Percentiles rank a stretch among this genome's conserved stretches.
These are phyloP conservation scores for Liparis tanakae DNA, from an alignment of 2,797 vertebrate genomes.

Conservation along the genomic window DNA sequence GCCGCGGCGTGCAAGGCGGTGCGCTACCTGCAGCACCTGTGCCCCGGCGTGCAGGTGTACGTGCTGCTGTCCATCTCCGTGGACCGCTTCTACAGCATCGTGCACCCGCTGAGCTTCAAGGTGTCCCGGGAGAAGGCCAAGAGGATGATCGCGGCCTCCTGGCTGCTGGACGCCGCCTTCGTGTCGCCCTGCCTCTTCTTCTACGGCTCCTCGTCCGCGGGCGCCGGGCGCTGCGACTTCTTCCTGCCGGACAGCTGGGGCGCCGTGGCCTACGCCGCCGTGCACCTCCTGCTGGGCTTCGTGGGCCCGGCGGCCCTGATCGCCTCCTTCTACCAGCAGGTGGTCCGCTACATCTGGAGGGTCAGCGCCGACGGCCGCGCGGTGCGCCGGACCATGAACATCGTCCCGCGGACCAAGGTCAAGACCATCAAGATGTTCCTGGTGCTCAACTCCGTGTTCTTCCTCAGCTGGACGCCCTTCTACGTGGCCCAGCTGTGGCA, in stretches of 20 bases:
- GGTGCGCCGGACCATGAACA: constrained; percentile 93
- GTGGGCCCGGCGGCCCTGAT: constrained; percentile 86
- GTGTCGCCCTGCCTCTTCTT: constrained; percentile 88
- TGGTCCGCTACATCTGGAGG: constrained; percentile 95
- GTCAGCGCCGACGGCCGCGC: constrained; percentile 88
- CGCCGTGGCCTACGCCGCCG: constrained; percentile 78
- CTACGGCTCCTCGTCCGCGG: constrained; percentile 75
- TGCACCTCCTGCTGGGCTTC: constrained; percentile 87
- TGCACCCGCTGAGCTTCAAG: constrained; percentile 95
- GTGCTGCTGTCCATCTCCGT: constrained; percentile 92
- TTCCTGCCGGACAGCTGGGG: constrained; percentile 89
- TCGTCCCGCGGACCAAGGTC: constrained; percentile 95
- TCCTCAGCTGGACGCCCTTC: constrained; percentile 93
- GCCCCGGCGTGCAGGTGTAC: constrained; percentile 90
- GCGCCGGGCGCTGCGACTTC: constrained; percentile 85
- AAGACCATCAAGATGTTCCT: constrained; percentile 99
- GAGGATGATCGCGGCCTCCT: constrained; percentile 91
- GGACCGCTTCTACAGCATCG: constrained; percentile 92
- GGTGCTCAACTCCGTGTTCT: constrained; percentile 89
- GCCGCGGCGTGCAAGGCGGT: constrained; percentile 82
- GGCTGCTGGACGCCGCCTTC: constrained; percentile 86
- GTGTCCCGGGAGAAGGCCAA: constrained; percentile 95
- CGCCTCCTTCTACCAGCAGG: constrained; percentile 90
- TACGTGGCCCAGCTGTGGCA: constrained; percentile 92
- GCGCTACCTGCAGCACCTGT: constrained; percentile 90